Percentiles rank a stretch among this genome's conserved stretches.
Evolutionary conservation across 2,113 vertebrate genomes (phyloP).

Genomic region (Ursus arctos): DNA sequence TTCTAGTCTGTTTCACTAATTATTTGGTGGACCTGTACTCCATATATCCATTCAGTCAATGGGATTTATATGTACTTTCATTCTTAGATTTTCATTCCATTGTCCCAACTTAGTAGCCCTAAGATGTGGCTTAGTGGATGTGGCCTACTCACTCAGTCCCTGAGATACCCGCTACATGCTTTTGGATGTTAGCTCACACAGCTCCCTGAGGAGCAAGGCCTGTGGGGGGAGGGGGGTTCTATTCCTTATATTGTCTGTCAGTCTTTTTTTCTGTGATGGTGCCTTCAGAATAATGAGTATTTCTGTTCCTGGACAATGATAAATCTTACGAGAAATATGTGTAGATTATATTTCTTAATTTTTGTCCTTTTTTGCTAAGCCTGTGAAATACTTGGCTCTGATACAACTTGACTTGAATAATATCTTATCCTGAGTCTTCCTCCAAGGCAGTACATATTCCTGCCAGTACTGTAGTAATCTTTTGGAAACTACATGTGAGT

Average conservation of each 20-base stretch:
- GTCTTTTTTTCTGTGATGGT: slow-evolving; percentile 73
- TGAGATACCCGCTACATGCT: neutral
- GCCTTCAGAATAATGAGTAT: slow-evolving; percentile 74
- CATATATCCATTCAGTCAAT: neutral
- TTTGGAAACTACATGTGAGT: slow-evolving; percentile 74
- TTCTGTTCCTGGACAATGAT: slow-evolving; percentile 72
- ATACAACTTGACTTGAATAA: slow-evolving; percentile 82
- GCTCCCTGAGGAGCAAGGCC: slow-evolving; percentile 26
- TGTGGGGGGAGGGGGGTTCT: neutral
- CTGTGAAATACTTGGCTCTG: slow-evolving; percentile 78
- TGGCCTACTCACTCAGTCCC: neutral
- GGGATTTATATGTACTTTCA: slow-evolving; percentile 36
- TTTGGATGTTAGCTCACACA: slow-evolving; percentile 18
- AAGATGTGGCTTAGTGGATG: neutral
- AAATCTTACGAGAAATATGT: slow-evolving; percentile 71
- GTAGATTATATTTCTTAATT: slow-evolving; percentile 61
- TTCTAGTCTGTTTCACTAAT: neutral
- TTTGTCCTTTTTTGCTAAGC: slow-evolving; percentile 68
- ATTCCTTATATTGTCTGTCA: neutral
- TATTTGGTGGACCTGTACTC: neutral
- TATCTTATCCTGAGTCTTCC: slow-evolving; percentile 81
- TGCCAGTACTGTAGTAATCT: slow-evolving; percentile 77
- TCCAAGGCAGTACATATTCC: slow-evolving; percentile 71
- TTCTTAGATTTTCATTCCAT: slow-evolving; percentile 17
- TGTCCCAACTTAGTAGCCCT: neutral